Evolutionary conservation across 2,797 vertebrate species (phyloP).

Genomic region (Sebastes cheni): DNA sequence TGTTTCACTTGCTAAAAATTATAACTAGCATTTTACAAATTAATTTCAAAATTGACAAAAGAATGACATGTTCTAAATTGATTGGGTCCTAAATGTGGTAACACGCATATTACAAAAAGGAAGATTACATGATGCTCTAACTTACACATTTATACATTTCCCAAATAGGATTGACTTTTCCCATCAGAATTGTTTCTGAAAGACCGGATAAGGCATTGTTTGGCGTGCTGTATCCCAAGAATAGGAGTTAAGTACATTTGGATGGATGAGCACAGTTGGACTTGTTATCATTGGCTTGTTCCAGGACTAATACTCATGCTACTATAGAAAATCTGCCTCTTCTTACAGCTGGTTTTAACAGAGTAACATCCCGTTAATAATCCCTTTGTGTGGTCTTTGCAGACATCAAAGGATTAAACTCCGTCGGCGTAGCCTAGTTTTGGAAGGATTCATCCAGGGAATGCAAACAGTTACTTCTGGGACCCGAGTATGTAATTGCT

Average conservation of each 20-base stretch:
- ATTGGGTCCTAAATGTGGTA: not conserved
- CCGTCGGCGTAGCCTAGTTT: conserved; percentile 32
- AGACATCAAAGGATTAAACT: conserved; percentile 49
- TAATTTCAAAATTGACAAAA: not conserved
- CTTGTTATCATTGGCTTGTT: conserved; percentile 13
- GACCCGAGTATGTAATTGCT: conserved; percentile 25
- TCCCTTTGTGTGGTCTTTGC: conserved; percentile 32
- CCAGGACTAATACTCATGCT: conserved; percentile 1
- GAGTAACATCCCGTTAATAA: conserved; percentile 33
- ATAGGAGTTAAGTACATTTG: not conserved
- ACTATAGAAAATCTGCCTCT: not conserved
- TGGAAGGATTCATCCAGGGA: conserved; percentile 19
- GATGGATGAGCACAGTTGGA: not conserved
- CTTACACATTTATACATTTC: not conserved
- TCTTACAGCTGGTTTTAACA: conserved; percentile 23
- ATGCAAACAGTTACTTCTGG: conserved; percentile 25
- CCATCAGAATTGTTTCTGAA: not conserved
- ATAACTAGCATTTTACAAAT: not conserved
- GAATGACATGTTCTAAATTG: not conserved
- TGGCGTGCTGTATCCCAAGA: not conserved
- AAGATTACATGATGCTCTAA: not conserved
- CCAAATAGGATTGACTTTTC: not conserved
- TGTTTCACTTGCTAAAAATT: not conserved
- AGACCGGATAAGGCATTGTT: not conserved
- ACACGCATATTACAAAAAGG: not conserved